Conservation (phyloP, 2,797 vertebrate genomes). For the Chanos chanos region DNA sequence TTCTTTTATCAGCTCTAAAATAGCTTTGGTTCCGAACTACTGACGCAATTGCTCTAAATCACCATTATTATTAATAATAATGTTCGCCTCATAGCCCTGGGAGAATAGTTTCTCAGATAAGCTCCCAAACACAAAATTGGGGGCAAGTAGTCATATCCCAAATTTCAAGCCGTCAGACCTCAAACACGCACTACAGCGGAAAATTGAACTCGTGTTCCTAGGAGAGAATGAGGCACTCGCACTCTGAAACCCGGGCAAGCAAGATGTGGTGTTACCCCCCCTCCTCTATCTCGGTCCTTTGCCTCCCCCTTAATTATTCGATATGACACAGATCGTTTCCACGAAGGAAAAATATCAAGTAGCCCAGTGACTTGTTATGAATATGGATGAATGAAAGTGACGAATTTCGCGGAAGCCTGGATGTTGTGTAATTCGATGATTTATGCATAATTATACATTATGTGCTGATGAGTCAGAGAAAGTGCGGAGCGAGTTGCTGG, state of each 20-base stretch:
- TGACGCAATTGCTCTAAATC: conserved; percentile 16
- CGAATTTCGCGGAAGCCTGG: conserved; percentile 10
- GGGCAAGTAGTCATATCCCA: conserved; percentile 23
- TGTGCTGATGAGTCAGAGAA: conserved; percentile 33
- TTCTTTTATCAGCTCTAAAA: conserved; percentile 31
- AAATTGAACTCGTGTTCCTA: conserved; percentile 41
- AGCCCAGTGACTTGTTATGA: conserved; percentile 8
- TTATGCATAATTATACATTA: conserved; percentile 40
- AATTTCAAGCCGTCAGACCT: conserved; percentile 29
- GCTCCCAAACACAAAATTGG: conserved; percentile 39
- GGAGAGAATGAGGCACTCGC: conserved; percentile 21
- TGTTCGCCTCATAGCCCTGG: conserved; percentile 48
- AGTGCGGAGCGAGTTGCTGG: conserved; percentile 28
- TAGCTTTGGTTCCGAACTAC: conserved; percentile 26
- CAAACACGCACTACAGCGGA: conserved; percentile 40
- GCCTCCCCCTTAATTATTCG: conserved; percentile 29
- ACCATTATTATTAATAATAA: conserved; percentile 36
- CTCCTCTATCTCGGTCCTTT: conserved; percentile 29
- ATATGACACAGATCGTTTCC: conserved; percentile 26
- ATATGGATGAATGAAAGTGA: conserved; percentile 15
- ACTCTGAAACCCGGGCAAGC: conserved; percentile 35
- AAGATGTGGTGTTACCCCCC: conserved; percentile 42
- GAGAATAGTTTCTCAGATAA: no score
- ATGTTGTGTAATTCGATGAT: conserved; percentile 43
- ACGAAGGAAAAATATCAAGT: conserved; percentile 15